A percentile compares a stretch with the other conserved stretches of the same genome.
Conservation (phyloP, 2,888 invertebrate genomes). For the Nymphalis polychloros region DNA sequence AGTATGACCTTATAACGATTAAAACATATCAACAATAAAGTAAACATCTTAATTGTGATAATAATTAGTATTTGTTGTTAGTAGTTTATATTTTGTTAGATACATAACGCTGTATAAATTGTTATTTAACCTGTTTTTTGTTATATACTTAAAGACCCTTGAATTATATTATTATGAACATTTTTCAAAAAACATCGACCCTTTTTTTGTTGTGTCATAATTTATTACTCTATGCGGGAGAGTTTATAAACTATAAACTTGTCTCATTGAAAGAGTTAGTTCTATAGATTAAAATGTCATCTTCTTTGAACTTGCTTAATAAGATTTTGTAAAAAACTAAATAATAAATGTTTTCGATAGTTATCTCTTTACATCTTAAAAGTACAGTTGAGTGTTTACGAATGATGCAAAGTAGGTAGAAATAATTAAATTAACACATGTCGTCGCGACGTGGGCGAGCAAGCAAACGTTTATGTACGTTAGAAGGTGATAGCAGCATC, state of each 20-base stretch:
- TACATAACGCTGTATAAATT: too few species aligned
- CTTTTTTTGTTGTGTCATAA: too few species aligned
- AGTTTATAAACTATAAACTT: slow-evolving; percentile 4
- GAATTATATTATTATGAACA: too few species aligned
- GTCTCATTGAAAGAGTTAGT: not conserved
- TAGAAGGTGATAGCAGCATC: slow-evolving; percentile 60
- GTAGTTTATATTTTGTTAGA: too few species aligned
- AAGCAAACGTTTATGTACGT: slow-evolving; percentile 52
- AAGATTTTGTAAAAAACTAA: not conserved
- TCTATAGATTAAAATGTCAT: too few species aligned
- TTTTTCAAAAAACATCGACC: too few species aligned
- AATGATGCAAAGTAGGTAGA: slow-evolving; percentile 51
- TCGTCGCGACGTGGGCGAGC: slow-evolving; percentile 57
- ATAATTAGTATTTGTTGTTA: not conserved
- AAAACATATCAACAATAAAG: slow-evolving; percentile 4
- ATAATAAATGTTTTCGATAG: slow-evolving; percentile 23
- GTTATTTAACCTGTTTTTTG: too few species aligned
- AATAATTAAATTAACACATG: slow-evolving; percentile 74
- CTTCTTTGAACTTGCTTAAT: not conserved
- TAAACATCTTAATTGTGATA: slow-evolving; percentile 6
- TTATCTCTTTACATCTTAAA: slow-evolving; percentile 31
- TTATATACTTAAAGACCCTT: too few species aligned
- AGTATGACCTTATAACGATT: slow-evolving; percentile 20
- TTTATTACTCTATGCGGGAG: slow-evolving; percentile 24
- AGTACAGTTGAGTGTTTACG: slow-evolving; percentile 40